A percentile compares a stretch with the other conserved stretches of the same genome.
Conservation (phyloP, 2,797 vertebrate species). For the Ctenopoma kingsleyae region DNA sequence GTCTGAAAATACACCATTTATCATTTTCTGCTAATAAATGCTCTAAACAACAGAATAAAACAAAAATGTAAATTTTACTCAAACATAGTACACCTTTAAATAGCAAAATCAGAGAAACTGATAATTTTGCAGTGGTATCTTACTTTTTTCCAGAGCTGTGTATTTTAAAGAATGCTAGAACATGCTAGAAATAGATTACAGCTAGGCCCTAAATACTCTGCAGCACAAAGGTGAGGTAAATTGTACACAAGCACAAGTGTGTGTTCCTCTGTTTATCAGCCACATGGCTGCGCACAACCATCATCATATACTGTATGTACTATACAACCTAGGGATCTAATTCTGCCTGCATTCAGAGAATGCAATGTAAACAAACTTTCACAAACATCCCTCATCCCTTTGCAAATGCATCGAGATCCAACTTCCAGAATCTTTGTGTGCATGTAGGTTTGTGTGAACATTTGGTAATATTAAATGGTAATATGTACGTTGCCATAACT, state of each 20-base stretch:
- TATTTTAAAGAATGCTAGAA: no score
- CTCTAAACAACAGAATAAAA: no score
- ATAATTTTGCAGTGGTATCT: no score
- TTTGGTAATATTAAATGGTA: neutral
- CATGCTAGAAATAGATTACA: neutral
- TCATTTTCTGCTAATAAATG: no score
- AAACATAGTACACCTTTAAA: no score
- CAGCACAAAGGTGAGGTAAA: neutral
- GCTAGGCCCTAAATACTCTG: neutral
- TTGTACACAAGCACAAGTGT: neutral
- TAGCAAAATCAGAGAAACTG: no score
- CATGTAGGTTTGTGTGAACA: neutral
- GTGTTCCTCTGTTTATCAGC: constrained; percentile 9
- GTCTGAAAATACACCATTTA: no score
- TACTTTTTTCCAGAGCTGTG: no score
- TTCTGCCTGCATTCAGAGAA: constrained; percentile 44
- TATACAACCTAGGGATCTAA: constrained; percentile 6
- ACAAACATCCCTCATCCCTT: constrained; percentile 46
- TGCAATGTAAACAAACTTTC: constrained; percentile 62
- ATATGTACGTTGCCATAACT: neutral
- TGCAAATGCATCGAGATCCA: constrained; percentile 23
- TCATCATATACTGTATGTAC: neutral
- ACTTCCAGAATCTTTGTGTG: constrained; percentile 34
- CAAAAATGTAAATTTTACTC: no score
- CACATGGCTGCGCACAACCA: constrained; percentile 11